Evolutionary conservation across 2,888 invertebrate species (phyloP), one percentile per base, ranked within the genome.

Genomic region (Agrochola lychnidis): DNA sequence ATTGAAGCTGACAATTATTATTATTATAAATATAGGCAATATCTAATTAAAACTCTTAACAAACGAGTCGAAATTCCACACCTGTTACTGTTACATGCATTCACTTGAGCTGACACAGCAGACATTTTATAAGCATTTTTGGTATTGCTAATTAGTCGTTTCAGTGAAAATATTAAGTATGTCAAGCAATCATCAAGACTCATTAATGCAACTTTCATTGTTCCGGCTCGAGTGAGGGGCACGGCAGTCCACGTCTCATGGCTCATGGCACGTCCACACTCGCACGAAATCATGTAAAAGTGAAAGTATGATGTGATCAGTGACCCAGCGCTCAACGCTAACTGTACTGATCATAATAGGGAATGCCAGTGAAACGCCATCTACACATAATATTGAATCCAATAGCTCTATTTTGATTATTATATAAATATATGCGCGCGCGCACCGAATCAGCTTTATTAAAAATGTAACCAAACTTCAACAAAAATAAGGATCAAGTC

Each of bases 241-340:
- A 90, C 89, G 90, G 90, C 89, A 88, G 86, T 89, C 87, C 82
- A 80, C 86, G 83, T 89, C 86, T 87, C 82, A 85, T 88, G 85
- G 88, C 85, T 87, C 83, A 86, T 88, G 83, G 88, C 84, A 81
- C 90, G 90, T 90, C 90, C 90, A 90, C 91, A 90, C 92, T 94
- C 88, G 92, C 94, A 94, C 94, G 92, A 95, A 95, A 95, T 94
- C 92, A 92, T 88, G 91, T 93, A 94, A 96, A 96, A 96, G 96
- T 96, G 96, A 96, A 96, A 96, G 96, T 96, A 92, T 93, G 92
- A 94, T 94, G 94, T 93, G 95, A 94, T 94, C 93, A 91, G 88
- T 90, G 89, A 81, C 88, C 90, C 88, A 76, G 79, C 84, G 83
- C 85, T 86, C 78, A 83, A 87, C 79, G 77, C 83, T 89, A 83